phyloP scores from a whole-genome alignment of 2,797 vertebrate genomes.

The Paratrypauchen microcephalus region DNA sequence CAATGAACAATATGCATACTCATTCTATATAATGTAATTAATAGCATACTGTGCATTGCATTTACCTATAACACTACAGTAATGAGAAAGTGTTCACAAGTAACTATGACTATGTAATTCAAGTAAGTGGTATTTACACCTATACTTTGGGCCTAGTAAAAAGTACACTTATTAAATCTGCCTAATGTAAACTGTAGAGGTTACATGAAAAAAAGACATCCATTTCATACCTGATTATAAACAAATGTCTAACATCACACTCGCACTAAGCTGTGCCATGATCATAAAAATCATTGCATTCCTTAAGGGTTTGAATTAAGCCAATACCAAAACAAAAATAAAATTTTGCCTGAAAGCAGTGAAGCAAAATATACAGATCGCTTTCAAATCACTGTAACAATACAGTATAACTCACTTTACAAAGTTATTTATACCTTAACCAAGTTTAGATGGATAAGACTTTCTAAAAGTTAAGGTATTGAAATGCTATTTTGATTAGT shows the following conservation, averaged over 20 bases:
- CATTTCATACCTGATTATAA: slow-evolving; percentile 26
- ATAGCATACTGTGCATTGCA: slow-evolving; percentile 24
- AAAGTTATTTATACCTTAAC: slow-evolving; percentile 6
- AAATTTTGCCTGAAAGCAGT: slow-evolving; percentile 2
- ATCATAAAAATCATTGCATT: slow-evolving; percentile 35
- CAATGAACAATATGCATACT: slow-evolving; percentile 28
- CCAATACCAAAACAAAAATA: slow-evolving; percentile 13
- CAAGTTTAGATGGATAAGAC: slow-evolving; percentile 11
- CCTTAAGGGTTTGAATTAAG: slow-evolving; percentile 25
- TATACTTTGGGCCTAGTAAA: slow-evolving; percentile 39
- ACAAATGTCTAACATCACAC: slow-evolving; percentile 11
- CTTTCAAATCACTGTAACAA: slow-evolving; percentile 9
- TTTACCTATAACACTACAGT: slow-evolving; percentile 42
- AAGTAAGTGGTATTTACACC: slow-evolving; percentile 52
- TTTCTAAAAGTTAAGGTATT: slow-evolving; percentile 13
- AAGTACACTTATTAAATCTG: slow-evolving; percentile 54
- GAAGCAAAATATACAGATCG: slow-evolving; percentile 14
- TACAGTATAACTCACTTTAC: slow-evolving; percentile 5
- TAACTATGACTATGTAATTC: slow-evolving; percentile 40
- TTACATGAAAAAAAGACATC: slow-evolving; percentile 23
- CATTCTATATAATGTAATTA: slow-evolving; percentile 13
- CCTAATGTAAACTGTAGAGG: slow-evolving; percentile 22
- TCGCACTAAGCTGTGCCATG: slow-evolving; percentile 29
- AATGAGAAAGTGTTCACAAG: slow-evolving; percentile 22
- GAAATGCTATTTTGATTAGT: slow-evolving; percentile 25